Evolutionary conservation across 2,888 invertebrate genomes (phyloP).

Genomic region (Prenolepis imparis): DNA sequence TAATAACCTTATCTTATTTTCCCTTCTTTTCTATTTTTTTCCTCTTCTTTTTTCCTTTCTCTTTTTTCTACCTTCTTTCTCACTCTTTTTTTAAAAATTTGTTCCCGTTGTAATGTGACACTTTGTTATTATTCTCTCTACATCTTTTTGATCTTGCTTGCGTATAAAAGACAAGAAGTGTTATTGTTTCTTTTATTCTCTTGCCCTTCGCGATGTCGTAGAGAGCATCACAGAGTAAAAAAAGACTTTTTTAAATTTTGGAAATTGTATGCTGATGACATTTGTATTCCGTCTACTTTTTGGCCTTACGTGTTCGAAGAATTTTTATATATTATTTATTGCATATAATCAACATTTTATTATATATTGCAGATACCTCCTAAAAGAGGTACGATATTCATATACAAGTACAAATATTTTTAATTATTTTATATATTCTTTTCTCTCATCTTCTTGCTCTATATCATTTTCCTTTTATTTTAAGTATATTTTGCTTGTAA

Average conservation of each 20-base stretch:
- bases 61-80: background rate
- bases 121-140: background rate
- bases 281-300: conserved; percentile 6
- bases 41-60: background rate
- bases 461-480: background rate
- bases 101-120: background rate
- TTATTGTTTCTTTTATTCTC: background rate
- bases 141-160: background rate
- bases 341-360: conserved; percentile 11
- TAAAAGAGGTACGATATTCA: conserved; percentile 20
- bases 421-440: conserved; percentile 20
- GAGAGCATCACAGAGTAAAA: background rate
- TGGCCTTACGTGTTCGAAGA: conserved; percentile 10
- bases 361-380: conserved; percentile 5
- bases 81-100: background rate
- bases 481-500: background rate
- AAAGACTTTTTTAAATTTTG: background rate
- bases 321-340: conserved; percentile 30
- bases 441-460: background rate
- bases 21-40: no score
- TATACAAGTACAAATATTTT: conserved; percentile 2
- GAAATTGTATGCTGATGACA: background rate
- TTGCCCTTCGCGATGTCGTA: background rate
- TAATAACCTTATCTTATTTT: no score
- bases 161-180: background rate